Evolutionary conservation across 2,888 invertebrate species (phyloP).

Genomic region (Catocala sponsa): DNA sequence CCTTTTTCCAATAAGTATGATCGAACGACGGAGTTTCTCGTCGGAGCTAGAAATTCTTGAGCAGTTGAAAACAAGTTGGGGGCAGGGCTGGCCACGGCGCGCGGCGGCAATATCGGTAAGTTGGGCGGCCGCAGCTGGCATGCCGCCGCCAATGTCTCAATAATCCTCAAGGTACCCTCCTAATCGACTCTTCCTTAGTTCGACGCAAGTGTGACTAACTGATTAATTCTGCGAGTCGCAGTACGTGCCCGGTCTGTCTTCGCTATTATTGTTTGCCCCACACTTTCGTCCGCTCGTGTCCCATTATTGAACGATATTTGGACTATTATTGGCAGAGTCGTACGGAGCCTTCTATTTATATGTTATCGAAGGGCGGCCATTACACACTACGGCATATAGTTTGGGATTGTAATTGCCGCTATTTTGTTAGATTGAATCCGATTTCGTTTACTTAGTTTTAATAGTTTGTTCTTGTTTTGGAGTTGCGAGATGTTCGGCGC

Average conservation of each 20-base stretch:
- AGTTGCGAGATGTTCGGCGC: slow-evolving; percentile 53
- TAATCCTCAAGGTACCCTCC: slow-evolving; percentile 86
- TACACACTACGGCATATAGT: slow-evolving; percentile 73
- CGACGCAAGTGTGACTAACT: slow-evolving; percentile 87
- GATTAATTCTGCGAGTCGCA: slow-evolving; percentile 82
- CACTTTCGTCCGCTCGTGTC: slow-evolving; percentile 73
- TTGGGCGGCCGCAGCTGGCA: slow-evolving; percentile 83
- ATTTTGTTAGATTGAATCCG: slow-evolving; percentile 79
- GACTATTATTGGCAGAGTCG: slow-evolving; percentile 75
- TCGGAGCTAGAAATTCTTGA: slow-evolving; percentile 73
- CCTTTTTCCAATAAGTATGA: slow-evolving; percentile 80
- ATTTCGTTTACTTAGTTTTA: slow-evolving; percentile 70
- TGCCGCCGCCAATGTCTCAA: slow-evolving; percentile 83
- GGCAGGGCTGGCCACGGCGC: slow-evolving; percentile 70
- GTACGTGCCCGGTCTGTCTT: slow-evolving; percentile 79
- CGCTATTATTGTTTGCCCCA: slow-evolving; percentile 79
- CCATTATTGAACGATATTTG: slow-evolving; percentile 83
- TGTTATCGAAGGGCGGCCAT: slow-evolving; percentile 75
- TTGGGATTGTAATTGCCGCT: slow-evolving; percentile 81
- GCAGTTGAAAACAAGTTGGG: slow-evolving; percentile 83
- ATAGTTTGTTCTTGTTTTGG: slow-evolving; percentile 65
- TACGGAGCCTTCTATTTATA: slow-evolving; percentile 74
- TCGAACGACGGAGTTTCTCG: slow-evolving; percentile 79
- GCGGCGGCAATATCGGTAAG: slow-evolving; percentile 81
- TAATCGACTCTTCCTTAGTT: slow-evolving; percentile 86